These are phyloP conservation scores for Spermophilus dauricus DNA, from an alignment of 2,113 vertebrate genomes.

Conservation along the genomic window DNA sequence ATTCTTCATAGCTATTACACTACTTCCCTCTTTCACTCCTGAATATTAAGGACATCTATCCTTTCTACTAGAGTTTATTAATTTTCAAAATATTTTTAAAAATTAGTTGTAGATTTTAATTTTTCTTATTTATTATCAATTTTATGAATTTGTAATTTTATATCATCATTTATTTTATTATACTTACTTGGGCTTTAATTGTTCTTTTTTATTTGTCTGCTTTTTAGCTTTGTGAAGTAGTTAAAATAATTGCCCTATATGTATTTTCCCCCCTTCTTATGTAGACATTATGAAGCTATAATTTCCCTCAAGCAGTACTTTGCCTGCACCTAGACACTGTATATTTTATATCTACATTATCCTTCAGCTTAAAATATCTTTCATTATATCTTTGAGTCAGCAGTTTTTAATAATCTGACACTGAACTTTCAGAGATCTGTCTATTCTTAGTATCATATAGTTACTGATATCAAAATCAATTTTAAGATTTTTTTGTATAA, in stretches of 20 bases:
- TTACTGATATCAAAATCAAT: neutral
- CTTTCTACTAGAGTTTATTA: neutral
- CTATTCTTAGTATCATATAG: neutral
- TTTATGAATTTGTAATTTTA: neutral
- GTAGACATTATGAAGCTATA: neutral
- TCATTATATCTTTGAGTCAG: neutral
- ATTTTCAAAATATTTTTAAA: neutral
- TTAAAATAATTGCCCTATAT: neutral
- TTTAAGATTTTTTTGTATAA: neutral
- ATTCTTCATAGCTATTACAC: no score
- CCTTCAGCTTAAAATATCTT: neutral
- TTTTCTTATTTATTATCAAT: neutral
- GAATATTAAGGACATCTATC: no score
- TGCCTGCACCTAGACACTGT: neutral
- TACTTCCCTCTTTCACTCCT: no score
- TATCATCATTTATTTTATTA: neutral
- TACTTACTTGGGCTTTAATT: neutral
- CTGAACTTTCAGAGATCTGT: neutral
- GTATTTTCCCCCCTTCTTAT: neutral
- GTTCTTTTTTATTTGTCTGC: neutral
- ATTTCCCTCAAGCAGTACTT: neutral
- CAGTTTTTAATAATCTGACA: neutral
- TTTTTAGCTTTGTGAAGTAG: neutral
- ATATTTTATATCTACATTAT: neutral
- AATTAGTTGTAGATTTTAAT: neutral